Evolutionary conservation across 2,113 vertebrate genomes (phyloP), one percentile per base, ranked within the genome.

Genomic region (Dicrurus megarhynchus): DNA sequence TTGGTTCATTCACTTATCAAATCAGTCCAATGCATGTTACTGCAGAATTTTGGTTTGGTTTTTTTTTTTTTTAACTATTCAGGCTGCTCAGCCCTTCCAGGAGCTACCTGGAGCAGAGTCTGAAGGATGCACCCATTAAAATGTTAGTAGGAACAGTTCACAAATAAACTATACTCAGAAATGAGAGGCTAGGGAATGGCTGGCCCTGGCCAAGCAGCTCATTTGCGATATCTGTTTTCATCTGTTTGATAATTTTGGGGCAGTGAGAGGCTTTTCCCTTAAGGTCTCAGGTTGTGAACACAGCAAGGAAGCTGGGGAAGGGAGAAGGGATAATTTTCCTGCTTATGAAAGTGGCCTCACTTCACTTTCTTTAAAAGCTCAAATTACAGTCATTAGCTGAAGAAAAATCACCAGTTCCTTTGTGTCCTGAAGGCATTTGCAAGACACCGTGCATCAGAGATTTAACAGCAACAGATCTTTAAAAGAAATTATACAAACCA

Each of bases 101-200:
- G 33, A 90, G 39, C 50, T 35, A 17, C 26, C 24, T 71, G 23
- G 35, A 49, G 37, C 19, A 57, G 56, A 76, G 24, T 57, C 42
- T 60, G 64, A 92, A 84, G 37, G 56, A 59, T 61, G 27, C 12
- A 37, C 16, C n/a, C 32, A 10, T 60, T 59, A 67, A 87, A 82
- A 53, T 35, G 5, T 30, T 79, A 59, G 47, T 28, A 87, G 11
- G 5, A 5, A 70, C 18, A 69, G 24, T 23, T 57, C 57, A 83
- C 50, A 81, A 28, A 79, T 32, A 55, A 69, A 35, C 14, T 73
- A 2, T 16, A 63, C 21, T 52, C 49, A 52, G 28, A 85, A 57
- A 44, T 1, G 1, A 71, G 50, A 60, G 41, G 17, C 57, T 53
- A 0, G 0, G 46, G n/a, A 75, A 70, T 0, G 4, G 42, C 30